Base-by-base conservation (phyloP, 2,113 vertebrate genomes). In the Cinclus cinclus region DNA sequence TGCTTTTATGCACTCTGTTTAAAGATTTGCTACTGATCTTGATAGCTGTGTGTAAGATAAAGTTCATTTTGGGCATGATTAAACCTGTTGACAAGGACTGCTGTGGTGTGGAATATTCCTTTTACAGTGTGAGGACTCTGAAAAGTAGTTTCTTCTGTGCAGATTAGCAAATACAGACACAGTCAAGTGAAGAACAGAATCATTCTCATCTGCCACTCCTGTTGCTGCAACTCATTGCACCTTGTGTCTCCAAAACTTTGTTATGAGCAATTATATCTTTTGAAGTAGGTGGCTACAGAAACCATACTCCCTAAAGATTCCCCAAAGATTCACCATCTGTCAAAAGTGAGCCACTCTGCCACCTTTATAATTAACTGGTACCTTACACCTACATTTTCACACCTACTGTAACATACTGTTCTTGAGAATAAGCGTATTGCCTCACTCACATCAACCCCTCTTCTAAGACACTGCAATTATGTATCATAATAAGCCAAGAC, bases 271-370 rank as follows among this genome's bases (percentile, higher is more conserved):
- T 96, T 96, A 92, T 87, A 96, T 94, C 83, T 98, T 94, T 92
- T 91, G 33, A 96, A 96, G 96, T 97, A 96, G 83, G 77, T 96
- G 87, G 83, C 94, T 96, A 89, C 65, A 94, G 90, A 96, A 97
- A 92, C 93, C 79, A 10, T 93, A 63, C 86, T 97, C 86, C 92
- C 88, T 86, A 95, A 97, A 98, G 94, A 92, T 96, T 96, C 94
- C 96, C 95, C 89, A 94, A 85, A 97, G 97, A 97, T 96, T 97
- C 76, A 77, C 97, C 98, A 98, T 98, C 98, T 98, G 97, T 98
- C 97, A 98, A 87, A 97, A 97, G 90, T 71, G 86, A 97, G 94
- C 97, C 95, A 88, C 95, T 97, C 97, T 98, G 92, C 95, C 97
- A 97, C 97, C 96, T 98, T 98, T 95, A 96, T 98, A 98, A 98